Conservation (phyloP, 1,140 invertebrate genomes). For the Chrysopa pallens region DNA sequence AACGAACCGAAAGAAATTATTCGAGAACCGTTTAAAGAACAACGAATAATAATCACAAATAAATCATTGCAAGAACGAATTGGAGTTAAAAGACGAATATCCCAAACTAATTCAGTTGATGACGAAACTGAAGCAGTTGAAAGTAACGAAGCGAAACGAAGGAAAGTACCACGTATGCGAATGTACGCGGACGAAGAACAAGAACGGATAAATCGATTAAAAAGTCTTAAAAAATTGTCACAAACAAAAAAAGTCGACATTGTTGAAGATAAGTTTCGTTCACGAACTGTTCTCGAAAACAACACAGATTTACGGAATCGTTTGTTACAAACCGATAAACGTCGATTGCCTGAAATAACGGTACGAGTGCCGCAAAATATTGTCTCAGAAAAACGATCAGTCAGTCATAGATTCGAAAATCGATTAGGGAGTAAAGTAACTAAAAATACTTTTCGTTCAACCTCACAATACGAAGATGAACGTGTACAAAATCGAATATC, state of each 20-base stretch:
- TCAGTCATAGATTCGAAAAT: background rate
- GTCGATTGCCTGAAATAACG: background rate
- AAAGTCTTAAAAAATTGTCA: background rate
- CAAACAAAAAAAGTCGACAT: background rate
- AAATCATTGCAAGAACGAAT: constrained; percentile 18
- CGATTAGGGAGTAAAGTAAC: background rate
- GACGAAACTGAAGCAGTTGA: constrained; percentile 17
- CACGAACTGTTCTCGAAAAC: background rate
- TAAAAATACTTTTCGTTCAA: constrained; percentile 5
- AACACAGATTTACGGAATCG: background rate
- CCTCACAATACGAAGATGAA: constrained; percentile 4
- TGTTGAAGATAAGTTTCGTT: background rate
- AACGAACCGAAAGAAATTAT: constrained; percentile 5
- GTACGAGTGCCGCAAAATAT: too few species aligned
- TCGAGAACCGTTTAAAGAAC: background rate
- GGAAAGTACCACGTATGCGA: constrained; percentile 52
- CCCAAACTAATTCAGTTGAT: constrained; percentile 19
- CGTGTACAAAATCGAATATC: too few species aligned
- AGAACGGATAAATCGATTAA: constrained; percentile 29
- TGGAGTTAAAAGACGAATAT: constrained; percentile 21
- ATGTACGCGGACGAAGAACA: constrained; percentile 82
- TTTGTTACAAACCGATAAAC: background rate
- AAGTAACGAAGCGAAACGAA: constrained; percentile 32
- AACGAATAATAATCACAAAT: background rate
- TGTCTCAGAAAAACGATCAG: background rate